Base-by-base conservation (phyloP, 2,113 vertebrate species). In the Patagioenas fasciata region DNA sequence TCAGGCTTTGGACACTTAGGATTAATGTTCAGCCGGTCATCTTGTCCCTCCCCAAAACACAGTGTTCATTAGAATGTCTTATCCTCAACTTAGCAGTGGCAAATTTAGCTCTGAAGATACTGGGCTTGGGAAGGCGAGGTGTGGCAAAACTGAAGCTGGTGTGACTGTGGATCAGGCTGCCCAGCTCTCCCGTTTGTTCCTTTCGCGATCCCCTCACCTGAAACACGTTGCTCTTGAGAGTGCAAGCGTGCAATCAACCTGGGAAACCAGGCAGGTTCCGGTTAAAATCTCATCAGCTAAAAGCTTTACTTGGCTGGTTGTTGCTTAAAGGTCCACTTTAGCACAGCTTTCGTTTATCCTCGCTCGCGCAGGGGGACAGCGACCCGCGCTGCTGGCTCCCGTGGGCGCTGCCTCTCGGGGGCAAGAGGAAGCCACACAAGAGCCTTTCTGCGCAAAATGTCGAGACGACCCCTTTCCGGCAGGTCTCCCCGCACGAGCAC, bases 321-420 rank as follows among this genome's bases (percentile, higher is more conserved):
- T 28, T 53, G 57, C 31, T 85, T 51, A 65, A 80, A 94, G 42
- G 51, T 29, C 64, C 70, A 21, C 47, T 48, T 57, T 19, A 65
- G 24, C 20, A 38, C 4, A 51, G 13, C 61, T 82, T 74, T 44
- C 38, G 51, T 69, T 50, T 23, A 32, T 19, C 26, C 8, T 15
- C 6, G 1, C 26, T 31, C 28, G 0, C 6, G 1, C 10, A 73
- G 79, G 2, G 11, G 31, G 32, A 19, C 12, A 38, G 17, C 38
- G 69, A 34, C 10, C n/a, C 82, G 69, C 6, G 2, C 50, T 67
- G 78, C 60, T 66, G 2, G 3, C 65, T 89, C n/a, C n/a, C n/a
- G n/a, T n/a, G n/a, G n/a, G n/a, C n/a, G n/a, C 62, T 89, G 60
- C 71, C 75, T 89, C 89, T 91, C 80, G 61, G 81, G 70, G 84